Percentiles rank a stretch among this genome's conserved stretches.
These are phyloP conservation scores for Orthosia incerta DNA, from an alignment of 2,888 invertebrate species.

Conservation along the genomic window DNA sequence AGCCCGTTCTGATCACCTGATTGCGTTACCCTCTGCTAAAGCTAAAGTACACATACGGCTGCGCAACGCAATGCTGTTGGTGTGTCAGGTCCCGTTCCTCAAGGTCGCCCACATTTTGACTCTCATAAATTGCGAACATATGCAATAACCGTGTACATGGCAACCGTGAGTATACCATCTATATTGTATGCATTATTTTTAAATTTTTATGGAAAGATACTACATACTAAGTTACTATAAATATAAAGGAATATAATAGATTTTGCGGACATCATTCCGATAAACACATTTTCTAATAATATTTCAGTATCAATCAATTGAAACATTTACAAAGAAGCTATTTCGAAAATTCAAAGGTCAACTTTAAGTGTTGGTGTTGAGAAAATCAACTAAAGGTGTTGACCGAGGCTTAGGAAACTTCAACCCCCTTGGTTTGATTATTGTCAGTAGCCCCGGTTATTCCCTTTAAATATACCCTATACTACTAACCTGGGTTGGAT, in stretches of 20 bases:
- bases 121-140: constrained; percentile 31
- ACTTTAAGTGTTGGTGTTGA: too few relatives aligned
- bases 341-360: constrained; percentile 2
- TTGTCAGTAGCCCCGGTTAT: not conserved
- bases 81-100: constrained; percentile 44
- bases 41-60: constrained; percentile 44
- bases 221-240: not conserved
- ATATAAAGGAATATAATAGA: too few relatives aligned
- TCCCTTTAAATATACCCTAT: not conserved
- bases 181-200: not conserved
- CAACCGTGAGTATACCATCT: not conserved
- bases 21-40: constrained; percentile 48
- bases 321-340: not conserved
- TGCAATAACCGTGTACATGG: constrained; percentile 33
- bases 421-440: not conserved
- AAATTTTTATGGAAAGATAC: not conserved
- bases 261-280: too few relatives aligned
- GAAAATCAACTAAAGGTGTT: not conserved
- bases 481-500: constrained; percentile 13
- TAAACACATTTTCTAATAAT: too few relatives aligned
- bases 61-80: constrained; percentile 48
- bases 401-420: not conserved
- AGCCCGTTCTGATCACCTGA: constrained; percentile 34
- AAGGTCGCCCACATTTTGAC: constrained; percentile 57
- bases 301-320: not conserved